Conservation (phyloP, 2,113 vertebrate species). For the Rhadina sibilatrix region DNA sequence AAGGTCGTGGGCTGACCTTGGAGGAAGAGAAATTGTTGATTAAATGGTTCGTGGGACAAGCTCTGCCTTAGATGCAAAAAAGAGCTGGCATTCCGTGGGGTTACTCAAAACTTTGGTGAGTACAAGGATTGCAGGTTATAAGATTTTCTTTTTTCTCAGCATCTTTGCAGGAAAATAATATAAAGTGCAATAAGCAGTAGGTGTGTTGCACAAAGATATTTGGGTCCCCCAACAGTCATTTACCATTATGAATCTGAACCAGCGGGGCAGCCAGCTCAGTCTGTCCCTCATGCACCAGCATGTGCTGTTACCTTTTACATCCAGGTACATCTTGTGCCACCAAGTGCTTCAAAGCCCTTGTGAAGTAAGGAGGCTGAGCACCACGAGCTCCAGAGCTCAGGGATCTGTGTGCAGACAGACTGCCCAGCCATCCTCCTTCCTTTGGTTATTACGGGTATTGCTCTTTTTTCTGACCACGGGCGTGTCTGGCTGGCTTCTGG, state of each 20-base stretch:
- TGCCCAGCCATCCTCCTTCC: neutral
- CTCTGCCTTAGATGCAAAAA: neutral
- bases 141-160: neutral
- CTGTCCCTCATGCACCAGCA: neutral
- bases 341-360: neutral
- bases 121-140: neutral
- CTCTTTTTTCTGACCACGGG: neutral
- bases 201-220: neutral
- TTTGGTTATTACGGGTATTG: neutral
- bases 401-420: neutral
- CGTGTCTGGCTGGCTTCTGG: neutral
- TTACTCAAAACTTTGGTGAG: neutral
- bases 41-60: neutral
- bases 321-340: neutral
- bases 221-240: neutral
- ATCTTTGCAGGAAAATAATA: neutral
- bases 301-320: neutral
- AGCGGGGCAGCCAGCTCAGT: neutral
- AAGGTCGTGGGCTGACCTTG: neutral
- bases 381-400: neutral
- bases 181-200: neutral
- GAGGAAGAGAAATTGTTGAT: neutral
- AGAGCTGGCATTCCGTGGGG: rapidly evolving
- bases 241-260: neutral
- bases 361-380: neutral